These are phyloP conservation scores for Pocillopora meandrina DNA, from an alignment of 92 coral and sea anemone species.

Conservation along the genomic window DNA sequence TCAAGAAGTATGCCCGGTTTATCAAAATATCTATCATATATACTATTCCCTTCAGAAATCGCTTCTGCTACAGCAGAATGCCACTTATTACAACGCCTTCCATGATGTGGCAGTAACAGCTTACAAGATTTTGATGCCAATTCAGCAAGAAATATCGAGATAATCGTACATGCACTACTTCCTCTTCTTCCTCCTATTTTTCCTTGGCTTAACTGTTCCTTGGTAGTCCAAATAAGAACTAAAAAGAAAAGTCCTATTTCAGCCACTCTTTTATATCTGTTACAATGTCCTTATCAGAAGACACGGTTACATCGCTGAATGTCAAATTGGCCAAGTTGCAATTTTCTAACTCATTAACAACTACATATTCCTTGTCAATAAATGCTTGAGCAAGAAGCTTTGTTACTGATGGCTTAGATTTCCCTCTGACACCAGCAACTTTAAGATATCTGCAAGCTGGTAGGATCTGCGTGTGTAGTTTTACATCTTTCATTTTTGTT, in stretches of 20 bases:
- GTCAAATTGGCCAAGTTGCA: conserved; percentile 25
- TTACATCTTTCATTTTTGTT: too few relatives aligned
- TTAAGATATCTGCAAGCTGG: too few relatives aligned
- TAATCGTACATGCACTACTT: conserved; percentile 28
- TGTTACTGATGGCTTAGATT: conserved; percentile 35
- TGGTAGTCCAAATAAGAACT: conserved; percentile 35
- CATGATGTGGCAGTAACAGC: conserved; percentile 18
- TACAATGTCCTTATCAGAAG: conserved; percentile 28
- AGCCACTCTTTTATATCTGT: conserved; percentile 21
- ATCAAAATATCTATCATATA: conserved; percentile 22
- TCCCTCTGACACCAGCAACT: conserved; percentile 40
- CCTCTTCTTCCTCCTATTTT: conserved; percentile 28
- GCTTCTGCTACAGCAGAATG: conserved; percentile 24
- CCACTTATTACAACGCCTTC: conserved; percentile 31
- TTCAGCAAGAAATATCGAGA: background rate
- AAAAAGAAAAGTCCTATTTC: conserved; percentile 14
- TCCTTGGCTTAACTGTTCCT: conserved; percentile 35
- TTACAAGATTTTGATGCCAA: conserved; percentile 11
- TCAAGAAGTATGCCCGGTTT: conserved; percentile 12
- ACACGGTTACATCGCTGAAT: conserved; percentile 7
- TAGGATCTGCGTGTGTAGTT: too few relatives aligned
- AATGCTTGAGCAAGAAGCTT: conserved; percentile 34
- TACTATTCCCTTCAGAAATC: conserved; percentile 18
- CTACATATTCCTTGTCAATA: conserved; percentile 21
- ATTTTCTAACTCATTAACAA: conserved; percentile 10